A percentile compares a stretch with the other conserved stretches of the same genome.
Conservation (phyloP, 2,113 vertebrate species). For the Perca flavescens region DNA sequence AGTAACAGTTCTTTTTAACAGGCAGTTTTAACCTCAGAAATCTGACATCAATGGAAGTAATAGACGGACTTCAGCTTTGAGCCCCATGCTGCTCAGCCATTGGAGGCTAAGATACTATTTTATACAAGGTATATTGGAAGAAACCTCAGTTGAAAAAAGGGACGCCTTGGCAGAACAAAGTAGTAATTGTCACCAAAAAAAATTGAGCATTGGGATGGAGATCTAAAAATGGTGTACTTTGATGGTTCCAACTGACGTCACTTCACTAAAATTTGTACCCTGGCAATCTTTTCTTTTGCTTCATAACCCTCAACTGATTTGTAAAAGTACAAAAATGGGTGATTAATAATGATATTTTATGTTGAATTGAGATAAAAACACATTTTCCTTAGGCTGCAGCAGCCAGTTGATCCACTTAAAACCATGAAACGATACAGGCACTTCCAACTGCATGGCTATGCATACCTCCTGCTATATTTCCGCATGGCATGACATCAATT, state of each 20-base stretch:
- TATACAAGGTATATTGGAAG: neutral
- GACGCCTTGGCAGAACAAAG: constrained; percentile 27
- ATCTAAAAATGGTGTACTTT: constrained; percentile 14
- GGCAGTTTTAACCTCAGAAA: constrained; percentile 5
- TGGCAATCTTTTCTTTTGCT: neutral
- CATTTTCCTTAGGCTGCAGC: neutral
- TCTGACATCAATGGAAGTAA: neutral
- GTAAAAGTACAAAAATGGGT: neutral
- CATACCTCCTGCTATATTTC: constrained; percentile 29
- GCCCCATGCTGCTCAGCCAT: constrained; percentile 12
- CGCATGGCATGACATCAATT: constrained; percentile 60
- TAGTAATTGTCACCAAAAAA: constrained; percentile 9
- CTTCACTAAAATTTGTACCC: neutral
- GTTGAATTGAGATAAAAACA: neutral
- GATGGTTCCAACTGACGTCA: neutral
- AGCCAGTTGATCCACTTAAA: constrained; percentile 16
- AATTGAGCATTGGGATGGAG: neutral
- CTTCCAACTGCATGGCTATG: constrained; percentile 26
- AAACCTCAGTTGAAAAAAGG: constrained; percentile 4
- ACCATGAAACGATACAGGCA: neutral
- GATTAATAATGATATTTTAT: neutral
- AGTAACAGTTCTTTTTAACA: neutral
- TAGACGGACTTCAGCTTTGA: constrained; percentile 3
- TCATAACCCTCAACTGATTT: constrained; percentile 2
- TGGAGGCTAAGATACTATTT: constrained; percentile 14